Evolutionary conservation across 2,888 invertebrate species (phyloP).

Genomic region (Drosophila subquinaria): DNA sequence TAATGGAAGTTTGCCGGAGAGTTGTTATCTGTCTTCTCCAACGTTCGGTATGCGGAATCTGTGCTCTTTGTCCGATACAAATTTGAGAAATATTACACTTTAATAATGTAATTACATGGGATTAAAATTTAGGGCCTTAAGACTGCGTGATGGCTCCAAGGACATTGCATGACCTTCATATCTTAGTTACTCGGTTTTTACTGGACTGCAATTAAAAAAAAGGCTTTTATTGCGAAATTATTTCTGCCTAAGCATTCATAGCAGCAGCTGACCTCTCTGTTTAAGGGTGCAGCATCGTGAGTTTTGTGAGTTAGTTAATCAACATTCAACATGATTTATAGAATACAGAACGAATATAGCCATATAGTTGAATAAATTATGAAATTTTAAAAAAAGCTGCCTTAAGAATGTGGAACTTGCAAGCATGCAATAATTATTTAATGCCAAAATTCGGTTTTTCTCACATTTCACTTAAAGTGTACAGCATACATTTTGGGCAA

Average conservation of each 20-base stretch:
- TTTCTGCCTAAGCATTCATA: constrained; percentile 44
- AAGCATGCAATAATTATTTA: neutral
- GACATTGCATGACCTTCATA: constrained; percentile 3
- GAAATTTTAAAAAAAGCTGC: neutral
- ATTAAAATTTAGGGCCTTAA: neutral
- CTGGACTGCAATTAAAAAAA: constrained; percentile 47
- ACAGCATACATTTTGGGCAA: neutral
- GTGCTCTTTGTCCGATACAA: neutral
- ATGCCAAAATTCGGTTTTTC: neutral
- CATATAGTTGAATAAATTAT: too few relatives aligned
- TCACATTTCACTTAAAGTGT: neutral
- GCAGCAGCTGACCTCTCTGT: neutral
- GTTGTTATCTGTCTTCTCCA: neutral
- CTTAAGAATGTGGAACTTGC: neutral
- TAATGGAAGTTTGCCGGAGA: neutral
- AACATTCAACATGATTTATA: neutral
- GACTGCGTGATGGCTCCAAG: neutral
- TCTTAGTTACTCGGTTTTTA: constrained; percentile 4
- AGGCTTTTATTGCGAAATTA: constrained; percentile 56
- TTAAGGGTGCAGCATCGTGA: neutral
- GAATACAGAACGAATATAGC: neutral
- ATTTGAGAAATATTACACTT: constrained; percentile 1
- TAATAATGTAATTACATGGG: neutral
- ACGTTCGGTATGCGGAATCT: neutral
- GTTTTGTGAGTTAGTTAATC: neutral